A percentile compares a stretch with the other conserved stretches of the same genome.
phyloP scores from a whole-genome alignment of 1,140 invertebrate genomes.

The Pseudomyrmex gracilis region DNA sequence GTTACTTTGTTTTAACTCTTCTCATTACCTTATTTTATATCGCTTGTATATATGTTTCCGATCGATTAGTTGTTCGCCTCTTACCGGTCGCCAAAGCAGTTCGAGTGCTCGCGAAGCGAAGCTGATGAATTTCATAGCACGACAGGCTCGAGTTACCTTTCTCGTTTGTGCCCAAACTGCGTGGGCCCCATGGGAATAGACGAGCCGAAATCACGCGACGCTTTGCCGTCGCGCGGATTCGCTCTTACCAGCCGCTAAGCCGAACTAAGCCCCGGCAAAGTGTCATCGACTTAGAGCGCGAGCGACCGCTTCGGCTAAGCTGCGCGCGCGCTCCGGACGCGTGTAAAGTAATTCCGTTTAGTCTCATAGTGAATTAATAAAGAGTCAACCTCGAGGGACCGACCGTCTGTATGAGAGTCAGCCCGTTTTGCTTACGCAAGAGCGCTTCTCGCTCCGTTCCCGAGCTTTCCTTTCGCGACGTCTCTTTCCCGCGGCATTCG shows the following conservation, averaged over 20 bases:
- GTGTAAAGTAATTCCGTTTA: constrained; percentile 72
- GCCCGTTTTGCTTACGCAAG: constrained; percentile 23
- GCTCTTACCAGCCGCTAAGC: constrained; percentile 59
- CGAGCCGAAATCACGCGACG: constrained; percentile 50
- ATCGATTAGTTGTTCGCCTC: background rate
- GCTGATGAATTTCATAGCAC: constrained; percentile 29
- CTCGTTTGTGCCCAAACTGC: constrained; percentile 29
- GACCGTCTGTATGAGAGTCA: constrained; percentile 40
- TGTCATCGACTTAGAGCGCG: constrained; percentile 50
- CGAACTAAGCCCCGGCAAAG: constrained; percentile 51
- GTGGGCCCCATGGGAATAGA: background rate
- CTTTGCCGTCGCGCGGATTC: constrained; percentile 38
- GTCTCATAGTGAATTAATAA: constrained; percentile 75
- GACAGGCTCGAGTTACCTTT: constrained; percentile 34
- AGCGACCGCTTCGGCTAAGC: constrained; percentile 46
- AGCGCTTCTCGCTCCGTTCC: background rate
- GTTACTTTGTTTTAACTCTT: background rate
- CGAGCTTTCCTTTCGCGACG: background rate
- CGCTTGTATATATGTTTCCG: background rate
- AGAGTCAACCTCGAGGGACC: constrained; percentile 56
- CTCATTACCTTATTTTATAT: background rate
- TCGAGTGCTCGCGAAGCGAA: constrained; percentile 20
- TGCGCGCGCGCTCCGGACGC: constrained; percentile 27
- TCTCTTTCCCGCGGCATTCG: constrained; percentile 16
- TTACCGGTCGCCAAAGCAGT: constrained; percentile 12